A percentile compares a stretch with the other conserved stretches of the same genome.
These are phyloP conservation scores for Diadromus collaris DNA, from an alignment of 2,888 invertebrate genomes.

Conservation along the genomic window DNA sequence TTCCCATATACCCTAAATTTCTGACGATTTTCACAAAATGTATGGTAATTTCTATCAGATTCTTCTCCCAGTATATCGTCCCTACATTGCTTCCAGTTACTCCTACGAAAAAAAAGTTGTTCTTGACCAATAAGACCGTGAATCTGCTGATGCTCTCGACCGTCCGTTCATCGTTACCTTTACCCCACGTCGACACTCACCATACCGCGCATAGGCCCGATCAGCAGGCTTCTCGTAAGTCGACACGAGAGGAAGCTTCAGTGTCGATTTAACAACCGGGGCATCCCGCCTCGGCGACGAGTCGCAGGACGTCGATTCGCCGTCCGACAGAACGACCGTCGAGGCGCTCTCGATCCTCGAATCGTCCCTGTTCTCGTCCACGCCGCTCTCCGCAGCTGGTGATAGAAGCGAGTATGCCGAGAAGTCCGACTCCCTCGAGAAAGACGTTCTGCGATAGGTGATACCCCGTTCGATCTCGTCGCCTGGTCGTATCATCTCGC, in stretches of 20 bases:
- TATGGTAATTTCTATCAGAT: too few relatives aligned
- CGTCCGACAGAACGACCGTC: slow-evolving; percentile 25
- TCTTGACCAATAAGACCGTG: too few relatives aligned
- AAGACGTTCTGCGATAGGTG: slow-evolving; percentile 38
- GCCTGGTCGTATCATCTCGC: slow-evolving; percentile 14
- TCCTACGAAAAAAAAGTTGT: too few relatives aligned
- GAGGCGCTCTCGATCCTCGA: slow-evolving; percentile 15
- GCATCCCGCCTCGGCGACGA: slow-evolving; percentile 41
- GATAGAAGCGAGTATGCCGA: slow-evolving; percentile 45
- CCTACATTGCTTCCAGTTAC: too few relatives aligned
- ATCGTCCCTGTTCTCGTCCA: neutral
- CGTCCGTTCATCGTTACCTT: too few relatives aligned
- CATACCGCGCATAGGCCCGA: slow-evolving; percentile 26
- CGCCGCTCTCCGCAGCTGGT: neutral
- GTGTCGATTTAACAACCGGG: neutral
- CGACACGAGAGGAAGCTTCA: slow-evolving; percentile 25
- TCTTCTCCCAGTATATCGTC: too few relatives aligned
- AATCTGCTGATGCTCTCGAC: too few relatives aligned
- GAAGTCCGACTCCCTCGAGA: slow-evolving; percentile 35
- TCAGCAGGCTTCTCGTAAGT: slow-evolving; percentile 27
- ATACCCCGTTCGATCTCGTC: slow-evolving; percentile 46
- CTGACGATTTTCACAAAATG: too few relatives aligned
- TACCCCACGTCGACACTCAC: slow-evolving; percentile 27
- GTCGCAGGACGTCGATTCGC: slow-evolving; percentile 47
- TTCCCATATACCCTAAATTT: too few relatives aligned